Evolutionary conservation across 1,140 invertebrate species (phyloP).

Genomic region (Nomia melanderi): DNA sequence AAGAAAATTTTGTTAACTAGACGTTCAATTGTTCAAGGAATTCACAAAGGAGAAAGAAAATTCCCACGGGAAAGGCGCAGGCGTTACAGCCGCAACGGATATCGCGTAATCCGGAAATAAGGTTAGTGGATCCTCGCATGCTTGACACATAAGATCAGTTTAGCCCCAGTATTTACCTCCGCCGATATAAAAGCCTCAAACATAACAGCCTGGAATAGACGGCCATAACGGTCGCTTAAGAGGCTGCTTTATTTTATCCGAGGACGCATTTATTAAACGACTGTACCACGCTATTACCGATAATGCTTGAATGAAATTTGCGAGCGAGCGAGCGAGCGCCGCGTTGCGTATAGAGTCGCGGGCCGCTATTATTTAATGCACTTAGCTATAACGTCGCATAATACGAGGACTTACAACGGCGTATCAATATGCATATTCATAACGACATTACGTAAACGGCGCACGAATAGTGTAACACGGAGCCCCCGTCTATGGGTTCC

Average conservation of each 20-base stretch:
- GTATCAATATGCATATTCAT: slow-evolving; percentile 27
- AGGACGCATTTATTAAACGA: neutral
- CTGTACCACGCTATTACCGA: neutral
- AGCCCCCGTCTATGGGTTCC: neutral
- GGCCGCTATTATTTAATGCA: neutral
- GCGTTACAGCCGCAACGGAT: neutral
- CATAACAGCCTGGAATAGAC: neutral
- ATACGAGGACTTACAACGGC: slow-evolving; percentile 5
- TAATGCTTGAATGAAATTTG: neutral
- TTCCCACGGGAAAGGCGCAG: neutral
- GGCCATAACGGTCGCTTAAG: neutral
- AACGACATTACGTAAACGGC: slow-evolving; percentile 16
- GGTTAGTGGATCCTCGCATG: neutral
- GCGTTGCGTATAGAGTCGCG: neutral
- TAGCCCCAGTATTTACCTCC: neutral
- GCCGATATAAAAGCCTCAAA: neutral
- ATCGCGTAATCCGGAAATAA: neutral
- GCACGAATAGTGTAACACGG: slow-evolving; percentile 3
- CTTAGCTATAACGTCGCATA: slow-evolving; percentile 17
- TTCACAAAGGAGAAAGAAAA: no score
- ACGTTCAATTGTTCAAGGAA: no score
- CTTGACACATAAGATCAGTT: neutral
- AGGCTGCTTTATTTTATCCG: neutral
- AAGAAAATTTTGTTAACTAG: no score
- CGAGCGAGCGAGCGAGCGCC: neutral